Percentiles rank a stretch among this genome's conserved stretches.
Conservation (phyloP, 2,797 vertebrate species). For the Nannoperca australis region DNA sequence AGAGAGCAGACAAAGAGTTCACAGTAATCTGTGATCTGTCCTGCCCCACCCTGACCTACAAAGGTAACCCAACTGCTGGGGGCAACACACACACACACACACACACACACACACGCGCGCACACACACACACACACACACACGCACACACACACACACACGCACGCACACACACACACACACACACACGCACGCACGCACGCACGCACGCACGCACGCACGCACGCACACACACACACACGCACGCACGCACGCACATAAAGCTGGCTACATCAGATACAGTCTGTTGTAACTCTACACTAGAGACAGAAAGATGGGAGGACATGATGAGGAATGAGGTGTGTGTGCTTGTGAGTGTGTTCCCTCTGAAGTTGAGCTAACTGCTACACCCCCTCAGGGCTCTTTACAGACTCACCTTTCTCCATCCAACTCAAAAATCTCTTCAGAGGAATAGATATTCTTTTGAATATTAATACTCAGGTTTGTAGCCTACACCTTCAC, state of each 20-base stretch:
- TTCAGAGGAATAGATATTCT: background rate
- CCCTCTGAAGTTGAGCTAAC: slow-evolving; percentile 72
- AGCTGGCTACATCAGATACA: slow-evolving; percentile 76
- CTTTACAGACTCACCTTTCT: slow-evolving; percentile 35
- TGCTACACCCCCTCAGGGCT: slow-evolving; percentile 52
- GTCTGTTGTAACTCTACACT: slow-evolving; percentile 76
- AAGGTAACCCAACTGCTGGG: slow-evolving; percentile 75
- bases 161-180: slow-evolving; percentile 25
- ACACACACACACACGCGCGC: slow-evolving; percentile 31
- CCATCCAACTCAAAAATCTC: slow-evolving; percentile 28
- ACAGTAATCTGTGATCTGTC: slow-evolving; percentile 75
- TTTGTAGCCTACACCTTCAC: background rate
- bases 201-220: background rate
- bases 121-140: background rate
- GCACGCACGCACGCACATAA: slow-evolving; percentile 26
- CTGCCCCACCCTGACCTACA: slow-evolving; percentile 80
- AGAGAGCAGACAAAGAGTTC: slow-evolving; percentile 74
- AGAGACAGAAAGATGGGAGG: slow-evolving; percentile 68
- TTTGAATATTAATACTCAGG: slow-evolving; percentile 16
- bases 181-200: slow-evolving; percentile 27
- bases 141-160: too few species aligned
- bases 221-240: too few species aligned
- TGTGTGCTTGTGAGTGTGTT: slow-evolving; percentile 48
- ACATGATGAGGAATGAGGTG: slow-evolving; percentile 76
- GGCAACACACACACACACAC: slow-evolving; percentile 49